phyloP scores from a whole-genome alignment of 2,888 invertebrate genomes.

The Leucania comma region DNA sequence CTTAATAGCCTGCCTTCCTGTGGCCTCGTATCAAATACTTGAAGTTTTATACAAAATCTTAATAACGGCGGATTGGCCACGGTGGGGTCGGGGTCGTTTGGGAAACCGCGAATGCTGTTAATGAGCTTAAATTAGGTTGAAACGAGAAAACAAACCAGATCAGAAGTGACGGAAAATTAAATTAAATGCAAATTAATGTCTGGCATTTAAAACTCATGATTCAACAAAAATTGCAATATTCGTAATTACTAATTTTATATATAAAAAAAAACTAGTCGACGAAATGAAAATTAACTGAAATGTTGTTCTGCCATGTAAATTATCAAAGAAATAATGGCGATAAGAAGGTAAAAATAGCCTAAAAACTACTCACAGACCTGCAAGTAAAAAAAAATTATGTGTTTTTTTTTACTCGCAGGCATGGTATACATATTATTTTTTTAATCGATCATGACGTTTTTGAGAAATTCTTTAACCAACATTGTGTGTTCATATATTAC shows the following conservation, averaged over 20 bases:
- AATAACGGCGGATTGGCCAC: conserved; percentile 59
- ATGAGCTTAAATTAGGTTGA: conserved; percentile 56
- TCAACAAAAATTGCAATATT: not conserved
- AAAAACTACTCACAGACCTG: too few species aligned
- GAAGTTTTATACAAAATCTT: conserved; percentile 59
- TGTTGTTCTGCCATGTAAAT: not conserved
- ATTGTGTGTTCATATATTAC: too few species aligned
- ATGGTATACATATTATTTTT: too few species aligned
- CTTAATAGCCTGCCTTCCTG: conserved; percentile 53
- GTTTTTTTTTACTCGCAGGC: too few species aligned
- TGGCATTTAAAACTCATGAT: not conserved
- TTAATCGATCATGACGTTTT: too few species aligned
- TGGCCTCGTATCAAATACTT: conserved; percentile 63
- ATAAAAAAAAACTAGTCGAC: not conserved
- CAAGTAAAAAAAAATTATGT: too few species aligned
- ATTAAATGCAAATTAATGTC: not conserved
- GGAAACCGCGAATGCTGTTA: conserved; percentile 56
- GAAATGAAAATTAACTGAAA: too few species aligned
- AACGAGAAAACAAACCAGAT: conserved; percentile 25
- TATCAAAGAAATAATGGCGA: too few species aligned
- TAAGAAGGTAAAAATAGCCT: too few species aligned
- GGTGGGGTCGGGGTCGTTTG: conserved; percentile 56
- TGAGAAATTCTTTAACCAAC: too few species aligned
- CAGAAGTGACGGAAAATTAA: conserved; percentile 34
- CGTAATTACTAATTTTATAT: too few species aligned